These are phyloP conservation scores for Thalpophila matura DNA, from an alignment of 2,888 invertebrate species.

Conservation along the genomic window DNA sequence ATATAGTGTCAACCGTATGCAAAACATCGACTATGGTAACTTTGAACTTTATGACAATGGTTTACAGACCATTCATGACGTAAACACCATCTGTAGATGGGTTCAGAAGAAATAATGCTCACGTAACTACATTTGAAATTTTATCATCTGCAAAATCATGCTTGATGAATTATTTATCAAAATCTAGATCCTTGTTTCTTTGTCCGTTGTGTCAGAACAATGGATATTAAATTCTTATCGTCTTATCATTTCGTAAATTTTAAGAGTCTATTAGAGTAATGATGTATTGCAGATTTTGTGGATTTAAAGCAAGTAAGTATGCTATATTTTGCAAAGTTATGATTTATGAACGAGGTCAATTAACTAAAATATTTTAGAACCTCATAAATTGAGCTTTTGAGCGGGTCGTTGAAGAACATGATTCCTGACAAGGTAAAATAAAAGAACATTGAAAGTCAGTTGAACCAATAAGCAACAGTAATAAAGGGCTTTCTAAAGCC, in stretches of 20 bases:
- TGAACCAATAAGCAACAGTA: too few relatives aligned
- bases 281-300: not conserved
- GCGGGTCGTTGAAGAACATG: too few relatives aligned
- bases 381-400: too few relatives aligned
- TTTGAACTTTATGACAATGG: conserved; percentile 53
- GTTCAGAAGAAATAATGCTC: conserved; percentile 8
- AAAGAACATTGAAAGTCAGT: too few relatives aligned
- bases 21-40: conserved; percentile 40
- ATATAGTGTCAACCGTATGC: conserved; percentile 54
- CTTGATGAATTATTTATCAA: conserved; percentile 35
- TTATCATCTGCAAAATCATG: conserved; percentile 35
- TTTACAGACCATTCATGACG: conserved; percentile 18
- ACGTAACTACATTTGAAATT: conserved; percentile 13
- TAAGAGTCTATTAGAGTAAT: conserved; percentile 11
- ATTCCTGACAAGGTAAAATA: too few relatives aligned
- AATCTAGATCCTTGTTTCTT: conserved; percentile 18
- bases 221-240: conserved; percentile 18
- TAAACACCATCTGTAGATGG: conserved; percentile 8
- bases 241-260: conserved; percentile 30
- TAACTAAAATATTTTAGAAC: too few relatives aligned
- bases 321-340: not conserved
- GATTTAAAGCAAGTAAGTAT: not conserved
- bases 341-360: not conserved
- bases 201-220: conserved; percentile 32
- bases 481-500: too few relatives aligned